Base-by-base conservation (phyloP, 2,888 invertebrate species). In the Lissonota sp. region DNA sequence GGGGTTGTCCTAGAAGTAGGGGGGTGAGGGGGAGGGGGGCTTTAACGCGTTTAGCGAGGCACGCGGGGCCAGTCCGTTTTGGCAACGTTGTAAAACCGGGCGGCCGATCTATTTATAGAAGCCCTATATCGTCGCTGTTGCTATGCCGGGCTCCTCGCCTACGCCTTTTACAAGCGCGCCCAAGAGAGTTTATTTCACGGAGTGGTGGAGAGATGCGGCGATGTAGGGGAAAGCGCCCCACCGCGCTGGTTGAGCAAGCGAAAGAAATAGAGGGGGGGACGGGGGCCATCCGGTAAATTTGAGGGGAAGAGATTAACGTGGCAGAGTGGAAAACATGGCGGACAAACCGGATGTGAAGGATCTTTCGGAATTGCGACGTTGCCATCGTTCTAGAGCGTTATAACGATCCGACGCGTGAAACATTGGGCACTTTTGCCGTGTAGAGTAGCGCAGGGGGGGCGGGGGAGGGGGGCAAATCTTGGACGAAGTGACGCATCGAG, bases 61-160 rank as follows among this genome's bases (percentile, higher is more conserved):
- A 2, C 62, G 76, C 74, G 86, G 88, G 88, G 90, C 89, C 88
- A 88, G 87, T 86, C 26, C 73, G 84, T 87, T 87, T 88, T 88
- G 90, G 90, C 90, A 90, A 90, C 91, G 75, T 85, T 87, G 90
- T 14, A 84, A 86, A 83, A 84, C 83, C 83, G 51, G 84, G 74
- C 82, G 72, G 7, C 79, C 76, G 81, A 85, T 90, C 90, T 90
- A 90, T 91, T 90, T 90, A 88, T 91, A 90, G 90, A 66, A 80
- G 84, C 79, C 83, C 85, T 84, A 86, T 86, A 88, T 88, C 85
- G 84, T 12, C 81, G 89, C 87, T 90, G 90, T 90, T 90, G 90
- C 90, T 90, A 91, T 90, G 90, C 90, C 82, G 26, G 26, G 26
- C 26, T 26, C 26, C 26, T 26, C 26, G 1, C 26, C 26, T 26